phyloP scores from a whole-genome alignment of 2,888 invertebrate genomes.

The Nemoura dubitans region DNA sequence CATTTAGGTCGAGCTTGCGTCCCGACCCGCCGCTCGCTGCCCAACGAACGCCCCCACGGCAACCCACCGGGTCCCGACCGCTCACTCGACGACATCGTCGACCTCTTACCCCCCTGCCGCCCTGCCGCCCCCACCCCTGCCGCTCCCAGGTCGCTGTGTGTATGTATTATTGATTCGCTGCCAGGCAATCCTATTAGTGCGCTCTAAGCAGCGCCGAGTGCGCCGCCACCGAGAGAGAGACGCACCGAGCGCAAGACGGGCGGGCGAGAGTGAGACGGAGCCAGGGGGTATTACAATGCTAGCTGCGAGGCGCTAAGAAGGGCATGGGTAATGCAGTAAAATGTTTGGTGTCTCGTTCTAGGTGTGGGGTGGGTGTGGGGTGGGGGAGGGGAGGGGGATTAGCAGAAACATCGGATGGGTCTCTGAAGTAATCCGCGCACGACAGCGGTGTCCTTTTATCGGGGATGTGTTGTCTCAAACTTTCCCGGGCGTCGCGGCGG shows the following conservation, averaged over 20 bases:
- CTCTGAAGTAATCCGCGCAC: too few relatives aligned
- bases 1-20: too few relatives aligned
- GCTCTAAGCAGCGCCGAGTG: neutral
- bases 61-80: too few relatives aligned
- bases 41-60: too few relatives aligned
- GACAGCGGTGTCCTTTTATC: neutral
- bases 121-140: neutral
- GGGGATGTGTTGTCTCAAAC: neutral
- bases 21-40: too few relatives aligned
- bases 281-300: neutral
- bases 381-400: neutral
- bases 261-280: neutral
- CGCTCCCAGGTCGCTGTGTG: neutral
- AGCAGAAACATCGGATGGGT: neutral
- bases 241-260: neutral
- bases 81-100: neutral
- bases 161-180: neutral
- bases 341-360: neutral
- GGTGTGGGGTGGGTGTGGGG: neutral
- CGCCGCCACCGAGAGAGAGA: neutral
- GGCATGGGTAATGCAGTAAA: conserved; percentile 1
- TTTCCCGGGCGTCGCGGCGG: neutral
- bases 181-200: neutral
- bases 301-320: neutral
- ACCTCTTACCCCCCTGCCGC: neutral